Evolutionary conservation across 2,797 vertebrate genomes (phyloP), one percentile per base, ranked within the genome.

Genomic region (Sebastes ruberrimus): DNA sequence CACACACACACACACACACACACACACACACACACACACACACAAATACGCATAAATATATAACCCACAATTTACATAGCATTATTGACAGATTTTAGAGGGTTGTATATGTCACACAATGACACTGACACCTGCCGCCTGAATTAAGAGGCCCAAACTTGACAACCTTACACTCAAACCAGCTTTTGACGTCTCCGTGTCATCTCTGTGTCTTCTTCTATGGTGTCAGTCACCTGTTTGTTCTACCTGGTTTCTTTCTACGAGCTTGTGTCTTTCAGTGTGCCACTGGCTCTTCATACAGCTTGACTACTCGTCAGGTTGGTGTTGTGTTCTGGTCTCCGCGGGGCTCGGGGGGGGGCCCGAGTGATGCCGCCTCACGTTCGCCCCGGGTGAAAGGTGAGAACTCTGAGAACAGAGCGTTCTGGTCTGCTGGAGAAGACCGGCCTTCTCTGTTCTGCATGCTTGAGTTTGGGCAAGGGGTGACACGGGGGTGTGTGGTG

Each of bases 371-470:
- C 83, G 92, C 90, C 87, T 93, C 90, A 83, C 90, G 86, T 91
- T 93, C 88, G 92, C 83, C 89, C 83, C 55, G 85, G 93, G 93
- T 94, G 94, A 95, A 95, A 95, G 94, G 94, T 95, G 94, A 95
- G 94, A 94, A 95, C 92, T 92, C 94, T 95, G 94, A 95, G 94
- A 95, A 95, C 93, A 63, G 88, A 88, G 90, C 61, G 91, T 95
- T 95, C 92, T 90, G 92, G 92, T 94, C 93, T 92, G 92, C 85
- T 90, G 35, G 86, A 91, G 88, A 88, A 76, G 91, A 93, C 91
- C 91, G 88, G 91, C 87, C 65, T 89, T 89, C 92, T 93, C 93
- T 86, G 93, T 94, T 94, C 92, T 94, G 93, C 93, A 91, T 94
- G 94, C 94, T 94, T 94, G 94, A 94, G 82, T 92, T 88, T 92